phyloP scores from a whole-genome alignment of 2,888 invertebrate genomes.

The Galerucella nymphaeae region DNA sequence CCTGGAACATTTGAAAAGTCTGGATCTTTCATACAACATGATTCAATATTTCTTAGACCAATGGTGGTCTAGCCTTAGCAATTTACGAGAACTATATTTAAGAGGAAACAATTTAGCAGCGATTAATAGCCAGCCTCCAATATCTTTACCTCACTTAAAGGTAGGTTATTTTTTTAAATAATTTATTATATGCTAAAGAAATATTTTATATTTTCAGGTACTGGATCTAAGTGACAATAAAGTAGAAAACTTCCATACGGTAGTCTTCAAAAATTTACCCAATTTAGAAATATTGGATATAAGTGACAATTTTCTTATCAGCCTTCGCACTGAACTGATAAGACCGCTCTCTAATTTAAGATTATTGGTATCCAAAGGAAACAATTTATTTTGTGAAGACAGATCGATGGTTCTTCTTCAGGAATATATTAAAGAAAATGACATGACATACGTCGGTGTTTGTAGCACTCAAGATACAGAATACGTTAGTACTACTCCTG shows the following conservation, averaged over 20 bases:
- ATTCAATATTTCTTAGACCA: constrained; percentile 69
- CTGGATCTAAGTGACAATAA: constrained; percentile 72
- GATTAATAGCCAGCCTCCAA: constrained; percentile 66
- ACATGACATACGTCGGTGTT: constrained; percentile 65
- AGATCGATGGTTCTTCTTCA: constrained; percentile 63
- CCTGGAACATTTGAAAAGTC: constrained; percentile 65
- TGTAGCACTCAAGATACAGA: constrained; percentile 25
- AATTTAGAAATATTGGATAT: constrained; percentile 70
- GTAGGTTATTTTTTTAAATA: constrained; percentile 61
- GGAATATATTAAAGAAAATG: constrained; percentile 62
- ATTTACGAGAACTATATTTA: constrained; percentile 69
- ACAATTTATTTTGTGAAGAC: constrained; percentile 70
- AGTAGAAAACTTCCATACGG: constrained; percentile 68
- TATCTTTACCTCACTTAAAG: constrained; percentile 69
- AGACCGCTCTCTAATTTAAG: constrained; percentile 66
- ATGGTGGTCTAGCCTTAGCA: constrained; percentile 69
- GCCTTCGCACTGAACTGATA: constrained; percentile 67
- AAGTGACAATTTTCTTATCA: constrained; percentile 72
- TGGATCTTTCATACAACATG: constrained; percentile 74
- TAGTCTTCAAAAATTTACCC: constrained; percentile 68
- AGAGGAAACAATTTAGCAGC: constrained; percentile 72
- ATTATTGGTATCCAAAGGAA: constrained; percentile 68
- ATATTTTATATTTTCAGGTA: constrained; percentile 62
- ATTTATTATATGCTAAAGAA: background rate
- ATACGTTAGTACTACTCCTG: background rate